These are phyloP conservation scores for Acanthoscelides obtectus DNA, from an alignment of 2,888 invertebrate genomes.

Conservation along the genomic window DNA sequence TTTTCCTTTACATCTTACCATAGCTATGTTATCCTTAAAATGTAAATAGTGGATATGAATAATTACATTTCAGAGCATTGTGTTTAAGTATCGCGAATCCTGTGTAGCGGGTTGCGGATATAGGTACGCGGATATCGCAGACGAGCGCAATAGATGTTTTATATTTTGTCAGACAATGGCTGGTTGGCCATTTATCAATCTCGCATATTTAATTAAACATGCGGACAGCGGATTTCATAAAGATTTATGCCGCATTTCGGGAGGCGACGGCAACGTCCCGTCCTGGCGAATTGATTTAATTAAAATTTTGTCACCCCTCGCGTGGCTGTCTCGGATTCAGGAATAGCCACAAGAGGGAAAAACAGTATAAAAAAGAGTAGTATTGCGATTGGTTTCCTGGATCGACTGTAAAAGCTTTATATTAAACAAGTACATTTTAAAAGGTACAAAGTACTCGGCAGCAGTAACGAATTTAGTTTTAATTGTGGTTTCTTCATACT, in stretches of 20 bases:
- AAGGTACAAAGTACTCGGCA: too few species aligned
- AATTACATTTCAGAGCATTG: too few species aligned
- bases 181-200: constrained; percentile 47
- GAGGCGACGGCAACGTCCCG: constrained; percentile 40
- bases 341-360: background rate
- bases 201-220: constrained; percentile 50
- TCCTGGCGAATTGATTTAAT: constrained; percentile 48
- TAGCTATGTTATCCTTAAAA: too few species aligned
- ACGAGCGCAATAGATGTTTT: constrained; percentile 44
- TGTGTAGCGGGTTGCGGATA: background rate
- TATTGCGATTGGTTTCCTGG: background rate
- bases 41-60: too few species aligned
- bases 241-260: constrained; percentile 47
- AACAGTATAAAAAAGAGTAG: background rate
- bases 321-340: constrained; percentile 6
- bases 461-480: too few species aligned
- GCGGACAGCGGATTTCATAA: constrained; percentile 49
- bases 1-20: too few species aligned
- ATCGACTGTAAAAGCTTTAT: background rate
- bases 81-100: too few species aligned
- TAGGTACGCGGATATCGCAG: constrained; percentile 24
- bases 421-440: too few species aligned
- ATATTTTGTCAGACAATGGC: constrained; percentile 47
- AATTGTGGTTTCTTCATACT: too few species aligned
- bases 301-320: constrained; percentile 43